phyloP scores from a whole-genome alignment of 2,797 vertebrate genomes.

The Acanthiza pusilla region DNA sequence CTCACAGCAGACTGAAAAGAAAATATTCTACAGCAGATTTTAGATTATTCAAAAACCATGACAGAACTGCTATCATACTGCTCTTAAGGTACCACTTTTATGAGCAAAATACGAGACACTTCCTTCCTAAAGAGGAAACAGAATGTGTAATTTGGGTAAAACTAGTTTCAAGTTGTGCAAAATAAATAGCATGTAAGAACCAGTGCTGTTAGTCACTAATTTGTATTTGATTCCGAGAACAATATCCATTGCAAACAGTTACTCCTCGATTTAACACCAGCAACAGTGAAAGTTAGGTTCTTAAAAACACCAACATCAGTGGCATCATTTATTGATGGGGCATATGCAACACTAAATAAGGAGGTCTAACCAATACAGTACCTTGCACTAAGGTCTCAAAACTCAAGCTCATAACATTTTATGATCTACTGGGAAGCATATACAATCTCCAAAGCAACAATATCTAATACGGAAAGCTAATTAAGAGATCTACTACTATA shows the following conservation, averaged over 20 bases:
- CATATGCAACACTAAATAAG: background rate
- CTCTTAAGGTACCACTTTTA: background rate
- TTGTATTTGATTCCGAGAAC: background rate
- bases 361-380: background rate
- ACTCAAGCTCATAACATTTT: background rate
- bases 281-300: background rate
- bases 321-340: background rate
- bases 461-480: background rate
- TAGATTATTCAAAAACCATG: background rate
- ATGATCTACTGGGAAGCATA: background rate
- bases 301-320: background rate
- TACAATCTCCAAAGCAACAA: background rate
- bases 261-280: background rate
- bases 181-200: background rate
- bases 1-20: background rate
- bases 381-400: background rate
- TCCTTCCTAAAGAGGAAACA: background rate
- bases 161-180: background rate
- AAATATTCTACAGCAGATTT: background rate
- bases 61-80: background rate
- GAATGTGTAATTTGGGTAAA: background rate
- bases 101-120: accelerated
- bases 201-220: background rate
- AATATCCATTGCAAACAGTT: background rate
- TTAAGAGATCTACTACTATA: background rate